These are phyloP conservation scores for Onychomys arenicola DNA, from an alignment of 2,797 vertebrate species.

Conservation along the genomic window DNA sequence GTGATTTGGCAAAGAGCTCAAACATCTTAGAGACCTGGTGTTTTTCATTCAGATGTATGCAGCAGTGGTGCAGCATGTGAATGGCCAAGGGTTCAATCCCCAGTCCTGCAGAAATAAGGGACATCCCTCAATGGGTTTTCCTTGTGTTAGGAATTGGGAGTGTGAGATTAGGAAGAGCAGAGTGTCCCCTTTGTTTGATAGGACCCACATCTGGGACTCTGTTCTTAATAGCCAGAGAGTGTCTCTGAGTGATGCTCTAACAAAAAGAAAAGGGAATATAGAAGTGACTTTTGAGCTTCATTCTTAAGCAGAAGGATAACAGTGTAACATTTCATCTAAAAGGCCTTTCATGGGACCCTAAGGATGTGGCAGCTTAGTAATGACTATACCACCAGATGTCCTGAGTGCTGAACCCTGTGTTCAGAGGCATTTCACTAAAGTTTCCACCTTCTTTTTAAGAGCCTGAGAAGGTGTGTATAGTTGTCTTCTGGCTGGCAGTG, in stretches of 20 bases:
- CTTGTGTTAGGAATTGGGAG: not conserved
- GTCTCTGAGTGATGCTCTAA: not conserved
- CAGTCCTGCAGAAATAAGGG: not conserved
- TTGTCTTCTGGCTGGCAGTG: not conserved
- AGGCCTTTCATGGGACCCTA: not conserved
- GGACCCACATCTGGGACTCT: not conserved
- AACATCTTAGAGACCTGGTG: not conserved
- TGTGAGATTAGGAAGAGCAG: not conserved
- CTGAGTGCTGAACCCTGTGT: not conserved
- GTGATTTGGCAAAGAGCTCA: not conserved
- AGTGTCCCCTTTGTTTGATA: not conserved
- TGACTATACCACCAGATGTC: constrained; percentile 30
- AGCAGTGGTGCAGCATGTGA: not conserved
- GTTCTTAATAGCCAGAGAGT: not conserved
- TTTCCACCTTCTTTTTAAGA: not conserved
- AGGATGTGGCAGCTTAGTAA: not conserved
- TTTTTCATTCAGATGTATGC: constrained; percentile 3
- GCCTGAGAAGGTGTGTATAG: not conserved
- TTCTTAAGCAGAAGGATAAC: not conserved
- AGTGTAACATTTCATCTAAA: too few species aligned
- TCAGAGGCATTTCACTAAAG: too few species aligned
- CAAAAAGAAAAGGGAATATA: not conserved
- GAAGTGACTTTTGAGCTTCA: not conserved
- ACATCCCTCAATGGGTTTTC: not conserved
- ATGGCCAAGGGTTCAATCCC: not conserved